Conservation (phyloP, 2,888 invertebrate species). For the Sussaba pulchella region DNA sequence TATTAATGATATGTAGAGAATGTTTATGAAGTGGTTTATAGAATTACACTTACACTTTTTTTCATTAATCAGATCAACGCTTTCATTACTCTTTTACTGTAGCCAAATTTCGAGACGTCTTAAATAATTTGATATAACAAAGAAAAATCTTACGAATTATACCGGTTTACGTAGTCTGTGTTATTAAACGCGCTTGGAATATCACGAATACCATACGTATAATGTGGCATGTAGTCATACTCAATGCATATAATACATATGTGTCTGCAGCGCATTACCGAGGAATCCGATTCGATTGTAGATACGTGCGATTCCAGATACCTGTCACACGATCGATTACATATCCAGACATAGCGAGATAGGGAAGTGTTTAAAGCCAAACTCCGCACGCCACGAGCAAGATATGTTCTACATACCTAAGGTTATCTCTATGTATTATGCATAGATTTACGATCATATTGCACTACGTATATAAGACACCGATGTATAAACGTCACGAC, state of each 20-base stretch:
- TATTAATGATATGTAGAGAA: no score
- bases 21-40: no score
- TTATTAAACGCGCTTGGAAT: slow-evolving; percentile 10
- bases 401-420: background rate
- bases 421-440: background rate
- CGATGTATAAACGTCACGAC: no score
- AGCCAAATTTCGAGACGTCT: no score
- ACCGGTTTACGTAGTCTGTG: background rate
- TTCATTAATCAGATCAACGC: no score
- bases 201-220: slow-evolving; percentile 16
- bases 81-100: no score
- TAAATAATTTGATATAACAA: background rate
- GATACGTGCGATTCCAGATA: slow-evolving; percentile 31
- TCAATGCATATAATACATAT: slow-evolving; percentile 12
- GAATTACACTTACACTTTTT: no score
- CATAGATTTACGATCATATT: background rate
- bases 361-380: slow-evolving; percentile 21
- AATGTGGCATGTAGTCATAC: slow-evolving; percentile 1
- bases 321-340: slow-evolving; percentile 46
- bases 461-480: no score
- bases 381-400: background rate
- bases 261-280: slow-evolving; percentile 34
- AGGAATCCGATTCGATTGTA: slow-evolving; percentile 46
- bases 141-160: background rate
- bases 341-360: background rate